phyloP scores from a whole-genome alignment of 1,140 invertebrate species.

The Temnothorax nylanderi region DNA sequence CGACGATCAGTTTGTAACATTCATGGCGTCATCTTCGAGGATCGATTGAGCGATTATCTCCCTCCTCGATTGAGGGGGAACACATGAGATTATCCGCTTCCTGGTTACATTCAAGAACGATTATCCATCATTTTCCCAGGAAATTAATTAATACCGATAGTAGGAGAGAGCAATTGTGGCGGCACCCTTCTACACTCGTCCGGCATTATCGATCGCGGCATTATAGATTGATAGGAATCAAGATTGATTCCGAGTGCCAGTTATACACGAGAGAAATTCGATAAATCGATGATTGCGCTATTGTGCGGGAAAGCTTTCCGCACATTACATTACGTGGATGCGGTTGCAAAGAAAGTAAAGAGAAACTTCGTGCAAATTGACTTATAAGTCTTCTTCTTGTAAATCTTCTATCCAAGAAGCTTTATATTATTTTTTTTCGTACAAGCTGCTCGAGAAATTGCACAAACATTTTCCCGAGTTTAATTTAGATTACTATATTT shows the following conservation, averaged over 20 bases:
- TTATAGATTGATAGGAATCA: conserved; percentile 36
- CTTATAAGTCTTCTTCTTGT: conserved; percentile 12
- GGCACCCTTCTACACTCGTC: conserved; percentile 11
- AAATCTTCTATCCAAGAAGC: conserved; percentile 6
- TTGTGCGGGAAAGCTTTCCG: conserved; percentile 57
- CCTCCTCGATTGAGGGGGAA: neutral
- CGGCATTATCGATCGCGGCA: conserved; percentile 38
- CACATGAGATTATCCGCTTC: conserved; percentile 66
- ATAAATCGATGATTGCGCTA: conserved; percentile 64
- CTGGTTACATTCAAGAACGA: conserved; percentile 63
- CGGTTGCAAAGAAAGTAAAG: conserved; percentile 37
- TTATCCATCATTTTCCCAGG: conserved; percentile 59
- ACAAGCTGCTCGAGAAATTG: too few relatives aligned
- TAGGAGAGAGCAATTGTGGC: conserved; percentile 1
- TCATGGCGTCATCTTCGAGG: conserved; percentile 37
- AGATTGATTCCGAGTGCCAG: conserved; percentile 61
- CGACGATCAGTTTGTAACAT: conserved; percentile 9
- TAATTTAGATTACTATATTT: neutral
- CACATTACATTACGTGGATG: conserved; percentile 34
- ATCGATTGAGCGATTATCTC: conserved; percentile 70
- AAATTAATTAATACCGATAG: conserved; percentile 70
- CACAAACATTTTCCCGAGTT: neutral
- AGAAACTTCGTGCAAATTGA: conserved; percentile 48
- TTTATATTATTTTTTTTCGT: neutral
- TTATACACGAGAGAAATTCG: conserved; percentile 56